phyloP scores from a whole-genome alignment of 2,113 vertebrate genomes.

The Vidua chalybeata region DNA sequence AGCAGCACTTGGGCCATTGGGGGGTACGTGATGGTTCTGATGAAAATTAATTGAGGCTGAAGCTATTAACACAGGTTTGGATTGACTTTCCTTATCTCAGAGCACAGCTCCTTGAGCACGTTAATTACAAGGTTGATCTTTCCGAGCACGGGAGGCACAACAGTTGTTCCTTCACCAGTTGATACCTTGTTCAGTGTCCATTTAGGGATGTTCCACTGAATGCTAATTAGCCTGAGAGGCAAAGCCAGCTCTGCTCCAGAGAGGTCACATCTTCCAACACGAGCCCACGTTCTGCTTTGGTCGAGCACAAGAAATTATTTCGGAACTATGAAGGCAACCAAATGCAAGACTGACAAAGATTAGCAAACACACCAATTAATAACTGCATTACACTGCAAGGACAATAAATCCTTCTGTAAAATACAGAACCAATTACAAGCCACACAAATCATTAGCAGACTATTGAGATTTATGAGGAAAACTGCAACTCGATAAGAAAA shows the following conservation, averaged over 20 bases:
- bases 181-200: neutral
- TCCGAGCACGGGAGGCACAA: neutral
- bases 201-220: neutral
- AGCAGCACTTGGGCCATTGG: neutral
- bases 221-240: neutral
- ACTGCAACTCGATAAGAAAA: neutral
- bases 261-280: neutral
- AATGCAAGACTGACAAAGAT: neutral
- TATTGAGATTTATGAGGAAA: neutral
- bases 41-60: conserved; percentile 51
- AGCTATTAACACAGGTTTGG: neutral
- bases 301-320: neutral
- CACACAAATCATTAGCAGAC: neutral
- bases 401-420: conserved; percentile 6
- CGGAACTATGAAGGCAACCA: neutral
- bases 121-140: conserved; percentile 28
- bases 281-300: neutral
- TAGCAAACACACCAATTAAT: neutral
- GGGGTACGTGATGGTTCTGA: neutral
- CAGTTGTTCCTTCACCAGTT: neutral
- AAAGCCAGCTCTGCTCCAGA: neutral
- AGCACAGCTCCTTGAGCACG: conserved; percentile 24
- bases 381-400: neutral
- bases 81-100: conserved; percentile 37
- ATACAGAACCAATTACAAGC: neutral